Base-by-base conservation (phyloP, 2,797 vertebrate species). In the Cryptoprocta ferox region DNA sequence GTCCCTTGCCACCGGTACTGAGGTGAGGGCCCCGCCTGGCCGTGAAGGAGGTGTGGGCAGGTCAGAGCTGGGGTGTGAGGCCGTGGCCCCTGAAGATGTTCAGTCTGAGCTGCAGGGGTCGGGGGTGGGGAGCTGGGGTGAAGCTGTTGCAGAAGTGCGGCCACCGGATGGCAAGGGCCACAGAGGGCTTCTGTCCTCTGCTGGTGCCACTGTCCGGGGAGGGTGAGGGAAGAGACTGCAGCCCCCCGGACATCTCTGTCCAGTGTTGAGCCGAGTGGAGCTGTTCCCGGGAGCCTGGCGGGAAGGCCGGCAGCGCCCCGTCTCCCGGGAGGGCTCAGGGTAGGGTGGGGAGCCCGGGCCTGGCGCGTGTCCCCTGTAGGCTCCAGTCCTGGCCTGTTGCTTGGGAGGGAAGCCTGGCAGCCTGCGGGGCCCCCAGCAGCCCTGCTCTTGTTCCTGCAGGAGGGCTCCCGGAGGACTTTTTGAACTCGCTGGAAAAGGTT, bases 391-490 rank as follows among this genome's bases (percentile, higher is more conserved):
- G 59, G 11, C 37, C 6, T 7, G 21, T 13, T 5, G 2, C 5
- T 0, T 28, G 37, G 35, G 5, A 37, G 68, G 12, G 48, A 24
- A 14, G 24, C 30, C 42, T 11, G 30, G 30, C 0, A 0, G 78
- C 53, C 16, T 14, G 1, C 7, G 0, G 28, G 50, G 21, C 19
- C 56, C n/a, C 11, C 42, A 8, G 89, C 32, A 89, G 39, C 12
- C 21, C 32, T 35, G 19, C 10, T 15, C 19, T 45, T 59, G 0
- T 19, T 82, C 86, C 59, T 42, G 21, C 95, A 99, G 99, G 99
- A 0, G 99, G 99, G 0, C 99, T 99, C 30, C 99, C 99, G 0
- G 99, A 99, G 92, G 99, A 99, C 97, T 99, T 99, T 96, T 98
- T 99, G 59, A 99, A 98, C 97, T 99, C 99, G 1, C 98, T 99